phyloP scores from a whole-genome alignment of 2,113 vertebrate genomes.

The Puntigrus tetrazona region DNA sequence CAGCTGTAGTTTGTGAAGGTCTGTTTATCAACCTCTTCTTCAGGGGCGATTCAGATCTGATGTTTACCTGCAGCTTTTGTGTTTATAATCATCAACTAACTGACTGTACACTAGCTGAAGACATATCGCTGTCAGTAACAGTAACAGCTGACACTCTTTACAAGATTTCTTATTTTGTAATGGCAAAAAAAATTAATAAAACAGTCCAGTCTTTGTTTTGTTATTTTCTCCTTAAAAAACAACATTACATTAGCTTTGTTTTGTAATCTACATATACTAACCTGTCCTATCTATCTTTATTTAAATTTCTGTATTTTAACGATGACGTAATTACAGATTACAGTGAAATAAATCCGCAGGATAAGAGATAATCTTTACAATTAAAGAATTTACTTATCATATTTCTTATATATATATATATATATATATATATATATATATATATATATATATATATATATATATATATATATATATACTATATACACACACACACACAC shows the following conservation, averaged over 20 bases:
- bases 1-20: slow-evolving; percentile 70
- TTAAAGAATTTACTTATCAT: neutral
- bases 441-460: no score
- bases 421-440: no score
- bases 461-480: no score
- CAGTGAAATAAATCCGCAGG: neutral
- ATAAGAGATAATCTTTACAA: neutral
- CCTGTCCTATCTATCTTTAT: neutral
- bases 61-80: slow-evolving; percentile 60
- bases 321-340: neutral
- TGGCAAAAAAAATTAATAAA: neutral
- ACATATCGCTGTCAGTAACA: neutral
- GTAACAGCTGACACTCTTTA: neutral
- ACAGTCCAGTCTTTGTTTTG: neutral
- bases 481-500: no score
- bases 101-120: neutral
- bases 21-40: slow-evolving; percentile 69
- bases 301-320: neutral
- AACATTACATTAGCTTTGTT: neutral
- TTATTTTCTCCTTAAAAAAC: neutral
- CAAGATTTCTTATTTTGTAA: neutral
- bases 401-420: no score
- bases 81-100: slow-evolving; percentile 41
- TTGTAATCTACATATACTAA: neutral
- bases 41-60: slow-evolving; percentile 71